These are phyloP conservation scores for Tragopan temminckii DNA, from an alignment of 2,797 vertebrate species.

Conservation along the genomic window DNA sequence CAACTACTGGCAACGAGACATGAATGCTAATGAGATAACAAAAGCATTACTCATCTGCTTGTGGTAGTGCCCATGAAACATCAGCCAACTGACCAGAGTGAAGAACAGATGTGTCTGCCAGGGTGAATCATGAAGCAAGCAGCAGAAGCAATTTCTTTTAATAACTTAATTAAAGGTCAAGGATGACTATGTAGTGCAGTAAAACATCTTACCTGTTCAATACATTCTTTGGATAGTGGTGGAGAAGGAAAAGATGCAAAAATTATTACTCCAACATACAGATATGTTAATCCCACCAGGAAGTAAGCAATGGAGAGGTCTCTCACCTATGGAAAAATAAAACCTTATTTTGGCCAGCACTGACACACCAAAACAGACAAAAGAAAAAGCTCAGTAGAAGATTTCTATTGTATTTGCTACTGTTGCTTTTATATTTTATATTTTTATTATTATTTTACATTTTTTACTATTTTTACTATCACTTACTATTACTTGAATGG, in stretches of 20 bases:
- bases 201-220: slow-evolving; percentile 89
- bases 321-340: slow-evolving; percentile 87
- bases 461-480: not conserved
- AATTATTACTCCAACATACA: slow-evolving; percentile 94
- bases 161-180: not conserved
- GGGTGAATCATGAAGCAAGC: not conserved
- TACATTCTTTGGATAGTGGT: slow-evolving; percentile 92
- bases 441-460: not conserved
- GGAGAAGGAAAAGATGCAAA: slow-evolving; percentile 95
- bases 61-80: not conserved
- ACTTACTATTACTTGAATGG: not conserved
- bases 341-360: not conserved
- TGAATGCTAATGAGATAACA: not conserved
- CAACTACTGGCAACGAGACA: not conserved
- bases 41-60: not conserved
- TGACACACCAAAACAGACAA: not conserved
- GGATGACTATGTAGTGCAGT: not conserved
- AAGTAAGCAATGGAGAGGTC: slow-evolving; percentile 95
- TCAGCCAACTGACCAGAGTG: not conserved
- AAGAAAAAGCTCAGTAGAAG: not conserved
- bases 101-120: not conserved
- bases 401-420: not conserved
- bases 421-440: not conserved
- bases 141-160: not conserved
- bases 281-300: slow-evolving; percentile 92